Evolutionary conservation across 2,797 vertebrate species (phyloP), one percentile per base, ranked within the genome.

Genomic region (Champsocephalus esox): DNA sequence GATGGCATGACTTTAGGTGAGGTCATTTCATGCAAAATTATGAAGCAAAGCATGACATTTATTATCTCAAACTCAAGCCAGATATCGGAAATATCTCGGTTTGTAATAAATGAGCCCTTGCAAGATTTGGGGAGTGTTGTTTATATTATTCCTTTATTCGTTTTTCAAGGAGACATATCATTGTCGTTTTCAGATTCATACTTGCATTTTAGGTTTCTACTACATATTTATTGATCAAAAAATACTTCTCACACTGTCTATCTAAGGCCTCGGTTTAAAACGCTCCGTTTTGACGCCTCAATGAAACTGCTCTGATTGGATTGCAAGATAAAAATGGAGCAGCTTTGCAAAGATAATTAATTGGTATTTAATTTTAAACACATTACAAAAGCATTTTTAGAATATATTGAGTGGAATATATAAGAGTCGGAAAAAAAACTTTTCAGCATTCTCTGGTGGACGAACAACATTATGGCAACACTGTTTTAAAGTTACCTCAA

Each of bases 1-100:
- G 69, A 89, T 66, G 67, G 77, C 34, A 32, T 28, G 52, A 76
- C 2, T 49, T 84, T 5, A 55, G 49, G 55, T 12, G 2, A 38
- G 48, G 49, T 66, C 13, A 65, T 62, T 34, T 64, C 86, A 85
- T 88, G 86, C 75, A 77, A n/a, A 69, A 48, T 34, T 78, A 62
- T 21, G 0, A 14, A 65, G 67, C 78, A 84, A 77, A 73, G 77
- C 70, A 58, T 60, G 43, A 75, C 28, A 64, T 79, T 79, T 65
- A 17, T 61, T 4, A 7, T 63, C 8, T 49, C n/a, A 34, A 41
- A 24, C 19, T 38, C 12, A 65, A 49, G 38, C 17, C 38, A 49
- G 41, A 58, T 11, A 41, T 54, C 17, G 21, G 3, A 58, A 14
- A 32, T 38, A 14, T 21, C 7, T 2, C 34, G 8, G 2, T 10